Conservation (phyloP, 2,113 vertebrate genomes). For the Channa maculata region DNA sequence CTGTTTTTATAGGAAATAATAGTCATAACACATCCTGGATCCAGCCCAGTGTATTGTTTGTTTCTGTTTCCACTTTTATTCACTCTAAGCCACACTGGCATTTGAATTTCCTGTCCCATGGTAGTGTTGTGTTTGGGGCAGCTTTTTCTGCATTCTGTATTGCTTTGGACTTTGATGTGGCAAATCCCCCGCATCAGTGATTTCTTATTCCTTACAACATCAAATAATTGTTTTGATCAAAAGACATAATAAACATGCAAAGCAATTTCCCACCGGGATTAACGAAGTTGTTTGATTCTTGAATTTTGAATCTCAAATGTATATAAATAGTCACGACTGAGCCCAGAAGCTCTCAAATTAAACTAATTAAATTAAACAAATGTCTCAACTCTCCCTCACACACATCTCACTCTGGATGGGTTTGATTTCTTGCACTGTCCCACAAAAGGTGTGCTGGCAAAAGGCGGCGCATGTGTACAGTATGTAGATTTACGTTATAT, state of each 20-base stretch:
- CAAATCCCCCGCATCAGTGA: not conserved
- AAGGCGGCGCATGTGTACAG: no score
- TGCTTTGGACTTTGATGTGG: not conserved
- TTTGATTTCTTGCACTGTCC: not conserved
- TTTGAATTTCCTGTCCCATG: constrained; percentile 57
- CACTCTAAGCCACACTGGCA: constrained; percentile 37
- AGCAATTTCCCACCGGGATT: no score
- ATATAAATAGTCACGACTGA: not conserved
- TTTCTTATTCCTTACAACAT: not conserved
- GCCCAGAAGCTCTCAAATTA: not conserved
- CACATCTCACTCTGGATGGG: not conserved
- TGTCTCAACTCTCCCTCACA: not conserved
- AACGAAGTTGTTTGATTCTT: no score
- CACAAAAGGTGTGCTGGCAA: constrained; percentile 21
- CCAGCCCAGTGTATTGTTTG: constrained; percentile 60
- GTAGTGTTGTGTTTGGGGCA: constrained; percentile 12
- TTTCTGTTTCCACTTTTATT: constrained; percentile 61
- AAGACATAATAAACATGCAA: not conserved
- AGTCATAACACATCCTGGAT: constrained; percentile 57
- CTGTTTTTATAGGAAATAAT: constrained; percentile 69
- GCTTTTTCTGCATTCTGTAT: constrained; percentile 10
- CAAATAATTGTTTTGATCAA: not conserved
- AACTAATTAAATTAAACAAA: not conserved
- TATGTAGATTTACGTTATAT: constrained; percentile 27
- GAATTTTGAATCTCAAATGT: not conserved